A percentile compares a stretch with the other conserved stretches of the same genome.
These are phyloP conservation scores for Puffinus mauretanicus DNA, from an alignment of 2,113 vertebrate genomes.

Conservation along the genomic window DNA sequence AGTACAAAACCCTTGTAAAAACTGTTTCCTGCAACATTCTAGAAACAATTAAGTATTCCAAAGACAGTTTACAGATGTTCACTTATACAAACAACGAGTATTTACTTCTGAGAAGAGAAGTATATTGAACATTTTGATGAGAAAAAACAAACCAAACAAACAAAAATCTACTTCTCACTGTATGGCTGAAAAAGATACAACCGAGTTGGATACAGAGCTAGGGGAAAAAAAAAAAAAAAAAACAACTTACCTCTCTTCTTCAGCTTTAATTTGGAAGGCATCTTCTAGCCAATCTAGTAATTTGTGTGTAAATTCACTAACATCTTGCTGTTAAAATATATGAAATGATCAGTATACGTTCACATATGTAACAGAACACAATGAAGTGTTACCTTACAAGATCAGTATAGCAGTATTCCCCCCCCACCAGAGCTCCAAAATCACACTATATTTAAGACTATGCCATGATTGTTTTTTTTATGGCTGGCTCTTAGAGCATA, in stretches of 20 bases:
- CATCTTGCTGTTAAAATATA: conserved; percentile 87
- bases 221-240: neutral
- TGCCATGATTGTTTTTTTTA: neutral
- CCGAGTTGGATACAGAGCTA: neutral
- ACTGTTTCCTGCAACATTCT: neutral
- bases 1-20: neutral
- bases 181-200: neutral
- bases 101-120: neutral
- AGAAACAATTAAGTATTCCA: neutral
- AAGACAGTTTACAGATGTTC: neutral
- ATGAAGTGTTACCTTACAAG: neutral
- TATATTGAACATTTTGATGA: neutral
- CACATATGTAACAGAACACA: neutral
- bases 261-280: conserved; percentile 96
- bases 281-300: conserved; percentile 98
- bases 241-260: conserved; percentile 84
- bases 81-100: neutral
- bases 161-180: neutral
- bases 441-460: neutral
- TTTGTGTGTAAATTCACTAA: conserved; percentile 98
- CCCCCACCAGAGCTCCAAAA: neutral
- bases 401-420: neutral
- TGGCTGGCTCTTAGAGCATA: neutral
- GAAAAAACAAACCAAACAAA: neutral
- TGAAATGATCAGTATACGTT: neutral